Conservation (phyloP, 2,888 invertebrate species). For the Silvanus unidentatus region DNA sequence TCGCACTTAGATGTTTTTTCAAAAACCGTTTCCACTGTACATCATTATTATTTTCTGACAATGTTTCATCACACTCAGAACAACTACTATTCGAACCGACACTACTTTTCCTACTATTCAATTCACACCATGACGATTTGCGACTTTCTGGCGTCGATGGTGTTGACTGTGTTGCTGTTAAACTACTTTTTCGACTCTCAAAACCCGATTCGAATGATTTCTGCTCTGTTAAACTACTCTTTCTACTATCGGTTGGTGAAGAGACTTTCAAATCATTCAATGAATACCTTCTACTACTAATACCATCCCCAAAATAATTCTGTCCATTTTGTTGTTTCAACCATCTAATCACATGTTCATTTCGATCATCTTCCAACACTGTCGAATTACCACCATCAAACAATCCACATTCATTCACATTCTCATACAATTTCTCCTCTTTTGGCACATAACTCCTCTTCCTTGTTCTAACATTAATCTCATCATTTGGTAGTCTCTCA, state of each 20-base stretch:
- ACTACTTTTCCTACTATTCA: constrained; percentile 42
- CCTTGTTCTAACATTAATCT: constrained; percentile 24
- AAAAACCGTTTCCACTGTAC: constrained; percentile 41
- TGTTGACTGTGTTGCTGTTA: constrained; percentile 23
- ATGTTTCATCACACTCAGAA: constrained; percentile 42
- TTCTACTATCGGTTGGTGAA: constrained; percentile 38
- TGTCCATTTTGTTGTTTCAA: constrained; percentile 42
- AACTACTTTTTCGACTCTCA: constrained; percentile 39
- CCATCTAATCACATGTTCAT: constrained; percentile 45
- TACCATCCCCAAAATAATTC: constrained; percentile 19
- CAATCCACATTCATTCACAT: constrained; percentile 33
- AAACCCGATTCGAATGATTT: constrained; percentile 37
- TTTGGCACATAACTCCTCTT: constrained; percentile 39
- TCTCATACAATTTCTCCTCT: constrained; percentile 43
- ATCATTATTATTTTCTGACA: constrained; percentile 18
- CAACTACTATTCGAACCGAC: constrained; percentile 43
- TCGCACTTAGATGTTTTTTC: constrained; percentile 37
- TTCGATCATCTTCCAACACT: constrained; percentile 39
- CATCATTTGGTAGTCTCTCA: constrained; percentile 31
- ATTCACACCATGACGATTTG: constrained; percentile 34
- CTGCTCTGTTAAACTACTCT: constrained; percentile 33
- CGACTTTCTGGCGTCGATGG: constrained; percentile 38
- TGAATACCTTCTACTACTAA: constrained; percentile 27
- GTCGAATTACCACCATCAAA: too few species aligned
- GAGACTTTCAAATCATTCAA: constrained; percentile 29